Evolutionary conservation across 2,113 vertebrate genomes (phyloP).

Genomic region (Pseudopipra pipra): DNA sequence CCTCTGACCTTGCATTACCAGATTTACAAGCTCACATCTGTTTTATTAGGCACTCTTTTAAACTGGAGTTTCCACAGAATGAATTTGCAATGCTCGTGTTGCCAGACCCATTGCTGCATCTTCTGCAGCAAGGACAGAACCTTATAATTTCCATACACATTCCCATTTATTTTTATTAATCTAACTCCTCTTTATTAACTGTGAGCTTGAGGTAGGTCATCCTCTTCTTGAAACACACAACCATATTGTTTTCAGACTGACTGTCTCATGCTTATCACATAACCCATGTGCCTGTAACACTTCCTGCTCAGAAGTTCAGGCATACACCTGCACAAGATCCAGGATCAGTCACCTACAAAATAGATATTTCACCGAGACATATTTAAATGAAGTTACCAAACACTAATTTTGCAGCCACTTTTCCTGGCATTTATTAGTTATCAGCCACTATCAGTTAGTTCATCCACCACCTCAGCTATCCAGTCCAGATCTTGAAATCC

Average conservation of each 20-base stretch:
- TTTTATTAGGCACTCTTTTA: neutral
- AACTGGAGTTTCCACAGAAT: neutral
- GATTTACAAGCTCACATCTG: slow-evolving; percentile 27
- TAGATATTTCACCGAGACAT: neutral
- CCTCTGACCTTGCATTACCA: neutral
- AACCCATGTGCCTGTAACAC: neutral
- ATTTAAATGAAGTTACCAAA: neutral
- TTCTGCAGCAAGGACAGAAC: neutral
- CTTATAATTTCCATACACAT: neutral
- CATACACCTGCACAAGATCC: neutral
- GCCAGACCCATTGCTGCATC: neutral
- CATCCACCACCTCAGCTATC: neutral
- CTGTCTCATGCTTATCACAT: neutral
- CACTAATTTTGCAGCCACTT: neutral
- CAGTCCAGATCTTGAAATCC: neutral
- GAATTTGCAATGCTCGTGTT: neutral
- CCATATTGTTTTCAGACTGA: neutral
- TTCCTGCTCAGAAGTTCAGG: neutral
- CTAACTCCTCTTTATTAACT: neutral
- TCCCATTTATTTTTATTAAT: neutral
- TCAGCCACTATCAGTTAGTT: neutral
- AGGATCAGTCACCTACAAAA: neutral
- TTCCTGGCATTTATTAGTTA: neutral
- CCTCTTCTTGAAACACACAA: neutral
- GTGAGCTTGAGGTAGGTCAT: neutral